A percentile compares a stretch with the other conserved stretches of the same genome.
Conservation (phyloP, 64 coral and sea anemone genomes). For the Catalaphyllia jardinei region DNA sequence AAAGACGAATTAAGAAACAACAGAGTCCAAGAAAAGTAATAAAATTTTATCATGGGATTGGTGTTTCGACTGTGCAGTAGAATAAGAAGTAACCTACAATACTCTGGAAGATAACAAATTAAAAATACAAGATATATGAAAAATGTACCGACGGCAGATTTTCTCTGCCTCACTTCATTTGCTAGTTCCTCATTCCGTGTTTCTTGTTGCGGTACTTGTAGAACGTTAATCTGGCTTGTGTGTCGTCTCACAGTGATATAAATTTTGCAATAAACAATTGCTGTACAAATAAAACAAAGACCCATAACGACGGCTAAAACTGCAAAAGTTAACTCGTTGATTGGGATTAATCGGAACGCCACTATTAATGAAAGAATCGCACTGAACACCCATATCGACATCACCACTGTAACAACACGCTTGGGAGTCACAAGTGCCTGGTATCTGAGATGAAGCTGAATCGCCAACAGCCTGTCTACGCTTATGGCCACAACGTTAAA, state of each 20-base stretch:
- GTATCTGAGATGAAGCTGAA: constrained; percentile 3
- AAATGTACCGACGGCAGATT: background rate
- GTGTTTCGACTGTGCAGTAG: background rate
- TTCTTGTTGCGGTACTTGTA: background rate
- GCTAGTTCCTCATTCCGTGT: background rate
- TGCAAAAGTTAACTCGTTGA: background rate
- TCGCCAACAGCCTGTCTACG: background rate
- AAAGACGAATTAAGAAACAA: background rate
- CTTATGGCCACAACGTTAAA: background rate
- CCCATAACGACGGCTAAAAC: background rate
- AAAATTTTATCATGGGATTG: background rate
- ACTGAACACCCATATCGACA: background rate
- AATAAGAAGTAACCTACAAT: background rate
- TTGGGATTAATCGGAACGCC: background rate
- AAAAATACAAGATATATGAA: background rate
- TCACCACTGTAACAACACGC: background rate
- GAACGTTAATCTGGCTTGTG: background rate
- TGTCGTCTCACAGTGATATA: background rate
- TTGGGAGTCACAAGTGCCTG: background rate
- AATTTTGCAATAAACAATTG: background rate
- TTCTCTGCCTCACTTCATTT: background rate
- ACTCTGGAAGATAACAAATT: background rate
- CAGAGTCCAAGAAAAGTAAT: background rate
- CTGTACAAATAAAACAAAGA: background rate
- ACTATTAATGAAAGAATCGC: background rate